Conservation (phyloP, 2,888 invertebrate genomes). For the Ormyrus rosae region DNA sequence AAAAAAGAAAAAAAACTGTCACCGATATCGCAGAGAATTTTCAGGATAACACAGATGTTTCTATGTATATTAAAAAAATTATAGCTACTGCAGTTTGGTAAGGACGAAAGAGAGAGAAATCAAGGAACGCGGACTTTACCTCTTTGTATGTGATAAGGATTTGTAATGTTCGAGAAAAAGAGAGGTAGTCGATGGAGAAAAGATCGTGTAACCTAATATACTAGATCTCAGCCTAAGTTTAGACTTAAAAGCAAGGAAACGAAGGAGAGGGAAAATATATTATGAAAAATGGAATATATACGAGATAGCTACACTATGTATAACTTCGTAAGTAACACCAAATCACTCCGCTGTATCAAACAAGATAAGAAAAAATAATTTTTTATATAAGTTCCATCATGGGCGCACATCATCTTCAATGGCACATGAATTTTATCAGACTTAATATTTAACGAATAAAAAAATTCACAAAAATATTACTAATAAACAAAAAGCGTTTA, state of each 20-base stretch:
- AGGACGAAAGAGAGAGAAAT: slow-evolving; percentile 6
- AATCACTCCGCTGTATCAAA: slow-evolving; percentile 72
- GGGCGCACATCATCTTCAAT: slow-evolving; percentile 74
- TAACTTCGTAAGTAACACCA: slow-evolving; percentile 72
- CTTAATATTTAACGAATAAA: slow-evolving; percentile 41
- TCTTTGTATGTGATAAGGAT: slow-evolving; percentile 71
- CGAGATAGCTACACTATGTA: slow-evolving; percentile 38
- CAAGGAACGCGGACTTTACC: slow-evolving; percentile 58
- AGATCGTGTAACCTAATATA: slow-evolving; percentile 69
- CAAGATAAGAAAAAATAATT: slow-evolving; percentile 65
- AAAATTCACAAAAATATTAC: slow-evolving; percentile 50
- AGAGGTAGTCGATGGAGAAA: slow-evolving; percentile 63
- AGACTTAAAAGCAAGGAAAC: slow-evolving; percentile 61
- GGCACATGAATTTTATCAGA: slow-evolving; percentile 63
- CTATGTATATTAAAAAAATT: slow-evolving; percentile 36
- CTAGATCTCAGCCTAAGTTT: slow-evolving; percentile 74
- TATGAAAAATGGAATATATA: slow-evolving; percentile 25
- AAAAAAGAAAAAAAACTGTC: slow-evolving; percentile 64
- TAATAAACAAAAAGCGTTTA: slow-evolving; percentile 61
- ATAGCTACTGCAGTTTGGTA: slow-evolving; percentile 4
- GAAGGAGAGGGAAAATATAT: slow-evolving; percentile 24
- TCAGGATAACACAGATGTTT: slow-evolving; percentile 27
- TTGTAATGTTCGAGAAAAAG: slow-evolving; percentile 68
- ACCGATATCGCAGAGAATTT: slow-evolving; percentile 61
- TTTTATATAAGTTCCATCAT: slow-evolving; percentile 73